phyloP scores from a whole-genome alignment of 2,888 invertebrate species.

The Amphimallon solstitiale region DNA sequence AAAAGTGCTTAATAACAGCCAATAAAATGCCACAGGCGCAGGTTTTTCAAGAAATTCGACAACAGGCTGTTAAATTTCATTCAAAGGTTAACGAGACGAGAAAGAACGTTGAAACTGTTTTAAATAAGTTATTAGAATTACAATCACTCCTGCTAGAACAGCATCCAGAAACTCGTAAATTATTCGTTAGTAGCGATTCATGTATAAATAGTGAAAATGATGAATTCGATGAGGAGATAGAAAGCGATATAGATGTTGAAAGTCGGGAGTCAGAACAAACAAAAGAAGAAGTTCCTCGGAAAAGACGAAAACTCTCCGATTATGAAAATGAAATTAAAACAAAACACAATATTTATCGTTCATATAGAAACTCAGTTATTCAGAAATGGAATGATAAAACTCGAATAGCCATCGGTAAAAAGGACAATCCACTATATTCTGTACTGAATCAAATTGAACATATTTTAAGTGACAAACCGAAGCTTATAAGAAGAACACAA shows the following conservation, averaged over 20 bases:
- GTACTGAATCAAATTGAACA: slow-evolving; percentile 86
- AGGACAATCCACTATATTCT: slow-evolving; percentile 66
- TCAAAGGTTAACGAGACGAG: slow-evolving; percentile 66
- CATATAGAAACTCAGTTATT: slow-evolving; percentile 82
- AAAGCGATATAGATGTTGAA: slow-evolving; percentile 26
- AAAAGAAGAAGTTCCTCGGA: slow-evolving; percentile 55
- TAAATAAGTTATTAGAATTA: slow-evolving; percentile 73
- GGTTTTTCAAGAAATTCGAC: slow-evolving; percentile 63
- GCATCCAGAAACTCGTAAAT: slow-evolving; percentile 75
- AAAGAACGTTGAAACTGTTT: slow-evolving; percentile 67
- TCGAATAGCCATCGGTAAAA: slow-evolving; percentile 67
- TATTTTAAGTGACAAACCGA: slow-evolving; percentile 79
- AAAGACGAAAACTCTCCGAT: slow-evolving; percentile 69
- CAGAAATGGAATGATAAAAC: slow-evolving; percentile 97
- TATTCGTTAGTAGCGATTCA: slow-evolving; percentile 51
- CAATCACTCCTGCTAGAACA: slow-evolving; percentile 71
- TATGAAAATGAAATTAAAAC: slow-evolving; percentile 69
- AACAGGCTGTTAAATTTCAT: slow-evolving; percentile 64
- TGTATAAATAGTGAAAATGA: slow-evolving; percentile 59
- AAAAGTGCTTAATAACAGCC: slow-evolving; percentile 78
- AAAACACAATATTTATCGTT: slow-evolving; percentile 70
- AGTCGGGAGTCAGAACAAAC: slow-evolving; percentile 47
- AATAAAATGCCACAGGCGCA: slow-evolving; percentile 82
- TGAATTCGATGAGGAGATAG: slow-evolving; percentile 53
- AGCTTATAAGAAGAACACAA: slow-evolving; percentile 82